phyloP scores from a whole-genome alignment of 2,888 invertebrate species.

The Ceraclea dissimilis region DNA sequence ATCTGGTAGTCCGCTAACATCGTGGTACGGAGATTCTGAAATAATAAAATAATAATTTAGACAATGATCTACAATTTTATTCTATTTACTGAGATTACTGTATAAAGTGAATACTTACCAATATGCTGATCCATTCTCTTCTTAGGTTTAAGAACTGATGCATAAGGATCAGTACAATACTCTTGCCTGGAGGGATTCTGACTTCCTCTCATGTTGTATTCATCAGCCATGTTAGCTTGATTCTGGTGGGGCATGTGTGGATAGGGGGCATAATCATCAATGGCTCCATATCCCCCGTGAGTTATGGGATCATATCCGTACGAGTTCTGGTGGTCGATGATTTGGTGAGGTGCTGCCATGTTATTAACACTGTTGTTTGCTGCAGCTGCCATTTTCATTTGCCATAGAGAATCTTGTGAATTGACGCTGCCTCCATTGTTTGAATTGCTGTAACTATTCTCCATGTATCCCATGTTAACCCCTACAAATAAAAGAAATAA shows the following conservation, averaged over 20 bases:
- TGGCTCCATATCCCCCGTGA: constrained; percentile 75
- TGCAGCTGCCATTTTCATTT: constrained; percentile 82
- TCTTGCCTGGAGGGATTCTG: constrained; percentile 82
- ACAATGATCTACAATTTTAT: background rate
- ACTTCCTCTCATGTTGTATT: constrained; percentile 61
- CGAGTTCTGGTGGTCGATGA: constrained; percentile 59
- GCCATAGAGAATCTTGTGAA: constrained; percentile 91
- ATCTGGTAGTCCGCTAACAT: constrained; percentile 86
- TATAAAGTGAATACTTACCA: constrained; percentile 45
- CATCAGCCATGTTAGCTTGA: constrained; percentile 58
- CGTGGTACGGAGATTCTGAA: constrained; percentile 87
- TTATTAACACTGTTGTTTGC: constrained; percentile 59
- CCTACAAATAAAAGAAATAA: constrained; percentile 35
- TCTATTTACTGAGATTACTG: background rate
- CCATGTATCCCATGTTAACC: constrained; percentile 84
- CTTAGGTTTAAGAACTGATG: constrained; percentile 84
- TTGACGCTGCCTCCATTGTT: constrained; percentile 94
- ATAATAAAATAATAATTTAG: constrained; percentile 26
- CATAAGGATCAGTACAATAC: constrained; percentile 82
- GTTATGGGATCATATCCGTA: constrained; percentile 72
- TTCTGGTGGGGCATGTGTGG: constrained; percentile 65
- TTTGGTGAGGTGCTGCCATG: constrained; percentile 44
- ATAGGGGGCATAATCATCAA: constrained; percentile 80
- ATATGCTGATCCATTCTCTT: constrained; percentile 81
- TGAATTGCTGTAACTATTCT: constrained; percentile 87